These are phyloP conservation scores for Drosophila triauraria DNA, from an alignment of 1,140 invertebrate species.

Conservation along the genomic window DNA sequence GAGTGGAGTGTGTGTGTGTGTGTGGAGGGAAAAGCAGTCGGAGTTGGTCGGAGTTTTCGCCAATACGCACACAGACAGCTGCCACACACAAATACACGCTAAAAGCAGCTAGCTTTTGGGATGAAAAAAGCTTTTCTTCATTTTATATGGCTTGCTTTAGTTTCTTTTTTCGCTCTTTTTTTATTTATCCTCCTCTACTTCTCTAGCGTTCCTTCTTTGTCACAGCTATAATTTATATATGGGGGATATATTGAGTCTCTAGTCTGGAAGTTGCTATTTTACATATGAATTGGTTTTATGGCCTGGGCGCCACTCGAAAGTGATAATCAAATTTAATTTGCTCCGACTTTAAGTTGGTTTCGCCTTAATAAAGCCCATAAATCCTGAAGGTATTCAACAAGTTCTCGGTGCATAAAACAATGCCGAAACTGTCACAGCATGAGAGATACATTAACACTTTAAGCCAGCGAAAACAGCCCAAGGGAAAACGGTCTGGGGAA, in stretches of 20 bases:
- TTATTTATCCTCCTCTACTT: slow-evolving; percentile 35
- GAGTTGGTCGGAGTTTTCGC: slow-evolving; percentile 67
- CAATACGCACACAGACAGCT: slow-evolving; percentile 81
- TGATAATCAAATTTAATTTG: slow-evolving; percentile 27
- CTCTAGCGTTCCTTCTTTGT: slow-evolving; percentile 25
- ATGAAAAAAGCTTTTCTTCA: slow-evolving; percentile 71
- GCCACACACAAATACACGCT: slow-evolving; percentile 62
- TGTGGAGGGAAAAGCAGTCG: slow-evolving; percentile 28
- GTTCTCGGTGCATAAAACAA: slow-evolving; percentile 56
- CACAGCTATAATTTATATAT: slow-evolving; percentile 34
- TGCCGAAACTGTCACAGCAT: slow-evolving; percentile 37
- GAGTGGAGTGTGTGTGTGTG: slow-evolving; percentile 2
- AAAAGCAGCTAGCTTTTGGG: slow-evolving; percentile 51
- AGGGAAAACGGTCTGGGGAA: slow-evolving; percentile 37
- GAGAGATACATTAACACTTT: slow-evolving; percentile 64
- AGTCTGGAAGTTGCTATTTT: slow-evolving; percentile 23
- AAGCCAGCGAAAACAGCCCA: slow-evolving; percentile 42
- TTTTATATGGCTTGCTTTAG: slow-evolving; percentile 49
- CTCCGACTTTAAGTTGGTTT: slow-evolving; percentile 21
- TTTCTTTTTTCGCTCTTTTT: slow-evolving; percentile 9
- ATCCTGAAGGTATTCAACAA: slow-evolving; percentile 60
- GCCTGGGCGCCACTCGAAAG: slow-evolving; percentile 5
- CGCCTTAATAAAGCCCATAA: slow-evolving; percentile 23
- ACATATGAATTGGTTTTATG: slow-evolving; percentile 34
- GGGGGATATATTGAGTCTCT: slow-evolving; percentile 10